These are phyloP conservation scores for Microcebus tavaratra DNA, from an alignment of 2,113 vertebrate species.

Conservation along the genomic window DNA sequence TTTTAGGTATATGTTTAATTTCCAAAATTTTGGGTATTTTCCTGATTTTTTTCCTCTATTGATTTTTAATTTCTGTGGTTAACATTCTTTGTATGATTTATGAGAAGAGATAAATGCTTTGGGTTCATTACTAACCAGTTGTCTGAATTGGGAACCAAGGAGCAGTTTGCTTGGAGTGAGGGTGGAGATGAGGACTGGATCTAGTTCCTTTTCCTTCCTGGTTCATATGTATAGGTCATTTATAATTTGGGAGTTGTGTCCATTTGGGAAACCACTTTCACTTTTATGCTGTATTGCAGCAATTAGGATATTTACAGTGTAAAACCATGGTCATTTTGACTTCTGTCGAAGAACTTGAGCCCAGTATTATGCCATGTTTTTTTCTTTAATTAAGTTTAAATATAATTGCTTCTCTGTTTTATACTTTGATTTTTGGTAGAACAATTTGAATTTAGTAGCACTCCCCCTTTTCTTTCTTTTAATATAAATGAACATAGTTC, in stretches of 20 bases:
- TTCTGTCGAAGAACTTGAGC: conserved; percentile 28
- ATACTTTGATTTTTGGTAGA: background rate
- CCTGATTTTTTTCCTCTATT: background rate
- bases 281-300: background rate
- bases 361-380: background rate
- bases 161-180: background rate
- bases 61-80: background rate
- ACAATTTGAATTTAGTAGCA: conserved; percentile 7
- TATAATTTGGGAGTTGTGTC: background rate
- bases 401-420: background rate
- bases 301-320: background rate
- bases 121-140: conserved; percentile 5
- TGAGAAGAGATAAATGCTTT: conserved; percentile 2
- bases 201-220: background rate
- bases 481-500: background rate
- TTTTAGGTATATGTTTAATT: background rate
- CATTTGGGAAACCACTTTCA: background rate
- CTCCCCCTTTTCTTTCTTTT: background rate
- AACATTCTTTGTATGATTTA: background rate
- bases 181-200: background rate
- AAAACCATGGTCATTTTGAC: background rate
- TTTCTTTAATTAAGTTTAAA: background rate
- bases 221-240: background rate
- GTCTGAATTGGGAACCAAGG: background rate
- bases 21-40: background rate